phyloP scores from a whole-genome alignment of 2,797 vertebrate genomes.

The Smutsia gigantea region DNA sequence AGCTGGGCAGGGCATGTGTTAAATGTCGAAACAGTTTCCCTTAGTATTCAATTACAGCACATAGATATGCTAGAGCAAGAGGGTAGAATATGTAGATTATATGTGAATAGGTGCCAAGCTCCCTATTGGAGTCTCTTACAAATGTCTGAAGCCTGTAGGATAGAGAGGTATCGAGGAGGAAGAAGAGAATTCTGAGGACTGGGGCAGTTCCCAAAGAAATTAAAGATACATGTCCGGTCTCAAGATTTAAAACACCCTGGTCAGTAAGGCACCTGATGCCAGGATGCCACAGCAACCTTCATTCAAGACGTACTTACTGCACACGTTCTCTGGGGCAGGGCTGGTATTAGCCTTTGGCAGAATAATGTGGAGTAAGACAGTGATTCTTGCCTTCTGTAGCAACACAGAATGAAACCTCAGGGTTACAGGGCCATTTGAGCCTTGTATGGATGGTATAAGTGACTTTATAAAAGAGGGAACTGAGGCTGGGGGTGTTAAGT shows the following conservation, averaged over 20 bases:
- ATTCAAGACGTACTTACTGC: background rate
- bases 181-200: background rate
- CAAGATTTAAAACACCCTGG: background rate
- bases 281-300: background rate
- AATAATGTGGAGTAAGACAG: background rate
- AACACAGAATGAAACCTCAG: background rate
- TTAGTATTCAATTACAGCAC: background rate
- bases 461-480: background rate
- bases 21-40: background rate
- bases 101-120: background rate
- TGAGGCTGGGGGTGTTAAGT: background rate
- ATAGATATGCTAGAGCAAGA: background rate
- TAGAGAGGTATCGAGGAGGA: background rate
- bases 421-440: background rate
- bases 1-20: background rate
- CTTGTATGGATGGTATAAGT: background rate
- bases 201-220: background rate
- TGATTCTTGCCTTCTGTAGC: background rate
- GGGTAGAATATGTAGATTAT: background rate
- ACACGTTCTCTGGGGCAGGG: background rate
- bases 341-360: background rate
- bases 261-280: background rate
- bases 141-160: background rate
- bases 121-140: background rate
- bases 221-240: background rate